These are phyloP conservation scores for Bombus polaris DNA, from an alignment of 1,140 invertebrate species.

Conservation along the genomic window DNA sequence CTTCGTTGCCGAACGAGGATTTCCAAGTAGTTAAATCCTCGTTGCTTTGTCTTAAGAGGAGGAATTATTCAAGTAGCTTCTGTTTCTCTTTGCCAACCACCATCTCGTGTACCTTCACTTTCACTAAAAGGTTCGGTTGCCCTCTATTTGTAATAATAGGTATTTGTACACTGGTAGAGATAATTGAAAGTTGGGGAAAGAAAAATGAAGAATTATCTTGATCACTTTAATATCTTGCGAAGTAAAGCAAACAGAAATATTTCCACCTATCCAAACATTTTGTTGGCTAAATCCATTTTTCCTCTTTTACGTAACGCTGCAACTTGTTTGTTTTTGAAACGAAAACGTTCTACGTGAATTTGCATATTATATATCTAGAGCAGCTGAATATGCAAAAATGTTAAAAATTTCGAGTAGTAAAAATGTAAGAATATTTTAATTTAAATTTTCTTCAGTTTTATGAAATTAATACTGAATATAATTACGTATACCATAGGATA, in stretches of 20 bases:
- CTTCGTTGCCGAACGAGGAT: background rate
- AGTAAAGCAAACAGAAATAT: background rate
- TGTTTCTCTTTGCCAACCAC: background rate
- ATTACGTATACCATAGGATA: no score
- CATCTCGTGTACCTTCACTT: background rate
- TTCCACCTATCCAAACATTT: background rate
- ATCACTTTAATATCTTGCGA: background rate
- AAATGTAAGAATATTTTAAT: background rate
- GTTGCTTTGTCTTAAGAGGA: background rate
- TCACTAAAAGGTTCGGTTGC: background rate
- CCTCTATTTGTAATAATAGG: background rate
- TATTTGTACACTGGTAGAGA: background rate
- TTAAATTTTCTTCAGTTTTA: background rate
- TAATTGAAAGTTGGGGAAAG: background rate
- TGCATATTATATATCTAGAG: background rate
- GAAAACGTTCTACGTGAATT: background rate
- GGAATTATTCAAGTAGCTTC: background rate
- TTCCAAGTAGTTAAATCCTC: conserved; percentile 4
- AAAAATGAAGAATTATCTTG: background rate
- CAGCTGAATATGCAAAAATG: background rate
- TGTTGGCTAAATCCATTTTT: background rate
- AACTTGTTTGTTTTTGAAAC: background rate
- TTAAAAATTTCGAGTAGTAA: background rate
- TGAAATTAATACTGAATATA: no score
- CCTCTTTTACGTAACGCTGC: background rate